Conservation (phyloP, 2,888 invertebrate genomes). For the Morpho helenor region DNA sequence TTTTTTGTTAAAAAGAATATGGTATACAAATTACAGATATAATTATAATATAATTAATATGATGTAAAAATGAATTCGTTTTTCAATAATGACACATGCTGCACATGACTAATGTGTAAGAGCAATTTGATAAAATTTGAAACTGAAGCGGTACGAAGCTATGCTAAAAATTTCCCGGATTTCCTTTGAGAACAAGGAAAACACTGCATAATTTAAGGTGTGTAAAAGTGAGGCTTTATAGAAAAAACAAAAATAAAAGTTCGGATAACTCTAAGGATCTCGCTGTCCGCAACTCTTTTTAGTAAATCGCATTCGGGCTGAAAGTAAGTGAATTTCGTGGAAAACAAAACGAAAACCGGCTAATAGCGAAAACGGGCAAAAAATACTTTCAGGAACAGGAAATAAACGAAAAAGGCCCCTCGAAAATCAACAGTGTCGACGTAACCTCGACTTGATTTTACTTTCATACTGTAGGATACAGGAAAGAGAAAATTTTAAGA, state of each 20-base stretch:
- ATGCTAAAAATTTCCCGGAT: too few species aligned
- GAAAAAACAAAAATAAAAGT: background rate
- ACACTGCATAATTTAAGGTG: too few species aligned
- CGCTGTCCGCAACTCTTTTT: constrained; percentile 29
- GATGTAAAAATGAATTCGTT: too few species aligned
- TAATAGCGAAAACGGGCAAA: constrained; percentile 27
- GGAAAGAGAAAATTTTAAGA: background rate
- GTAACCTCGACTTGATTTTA: constrained; percentile 9
- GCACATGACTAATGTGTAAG: too few species aligned
- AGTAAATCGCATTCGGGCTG: constrained; percentile 33
- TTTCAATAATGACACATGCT: too few species aligned
- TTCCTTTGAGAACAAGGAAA: too few species aligned
- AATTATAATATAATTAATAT: too few species aligned
- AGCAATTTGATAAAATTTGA: too few species aligned
- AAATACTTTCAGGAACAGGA: constrained; percentile 18
- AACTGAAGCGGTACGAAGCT: too few species aligned
- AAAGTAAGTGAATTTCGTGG: constrained; percentile 39
- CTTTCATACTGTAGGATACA: constrained; percentile 3
- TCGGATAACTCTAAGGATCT: constrained; percentile 22
- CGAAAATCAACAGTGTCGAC: constrained; percentile 11
- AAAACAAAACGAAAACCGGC: constrained; percentile 34
- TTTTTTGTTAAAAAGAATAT: too few species aligned
- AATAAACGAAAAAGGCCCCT: constrained; percentile 22
- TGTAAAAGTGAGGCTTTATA: too few species aligned
- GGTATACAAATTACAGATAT: too few species aligned